Conservation (phyloP, 1,140 invertebrate species). For the Steinernema khuongi region DNA sequence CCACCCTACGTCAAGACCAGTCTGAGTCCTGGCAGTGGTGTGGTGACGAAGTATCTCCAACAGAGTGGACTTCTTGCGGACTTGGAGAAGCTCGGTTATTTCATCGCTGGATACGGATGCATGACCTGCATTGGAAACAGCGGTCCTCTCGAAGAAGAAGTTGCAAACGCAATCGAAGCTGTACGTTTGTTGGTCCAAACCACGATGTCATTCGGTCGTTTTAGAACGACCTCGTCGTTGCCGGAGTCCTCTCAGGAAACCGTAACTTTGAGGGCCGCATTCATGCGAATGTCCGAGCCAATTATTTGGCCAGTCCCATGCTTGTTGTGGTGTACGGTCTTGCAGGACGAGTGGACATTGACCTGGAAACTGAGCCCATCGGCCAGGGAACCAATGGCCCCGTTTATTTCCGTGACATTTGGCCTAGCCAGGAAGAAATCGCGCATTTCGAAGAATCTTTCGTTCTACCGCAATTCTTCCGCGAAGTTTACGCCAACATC, state of each 20-base stretch:
- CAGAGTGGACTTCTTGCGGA: conserved; percentile 77
- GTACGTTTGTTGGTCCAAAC: conserved; percentile 60
- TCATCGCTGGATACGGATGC: conserved; percentile 89
- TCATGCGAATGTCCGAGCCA: conserved; percentile 88
- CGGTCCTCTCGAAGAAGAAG: conserved; percentile 81
- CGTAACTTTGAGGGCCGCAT: conserved; percentile 95
- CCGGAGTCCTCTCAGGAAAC: conserved; percentile 89
- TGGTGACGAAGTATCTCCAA: conserved; percentile 89
- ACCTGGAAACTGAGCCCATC: conserved; percentile 82
- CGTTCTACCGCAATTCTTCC: conserved; percentile 95
- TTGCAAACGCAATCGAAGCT: conserved; percentile 87
- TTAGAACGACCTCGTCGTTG: conserved; percentile 82
- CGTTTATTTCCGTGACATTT: conserved; percentile 84
- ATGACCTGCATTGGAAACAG: conserved; percentile 99
- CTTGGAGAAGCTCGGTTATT: conserved; percentile 81
- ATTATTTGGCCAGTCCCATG: conserved; percentile 89
- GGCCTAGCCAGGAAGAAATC: conserved; percentile 85
- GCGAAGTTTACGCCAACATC: conserved; percentile 78
- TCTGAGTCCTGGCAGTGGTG: conserved; percentile 88
- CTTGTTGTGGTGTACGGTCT: conserved; percentile 93
- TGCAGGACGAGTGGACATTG: conserved; percentile 84
- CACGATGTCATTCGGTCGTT: conserved; percentile 22
- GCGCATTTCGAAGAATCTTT: conserved; percentile 74
- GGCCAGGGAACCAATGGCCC: conserved; percentile 64
- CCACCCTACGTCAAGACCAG: conserved; percentile 91